A percentile compares a stretch with the other conserved stretches of the same genome.
These are phyloP conservation scores for Hermetia illucens DNA, from an alignment of 1,140 invertebrate species.

Conservation along the genomic window DNA sequence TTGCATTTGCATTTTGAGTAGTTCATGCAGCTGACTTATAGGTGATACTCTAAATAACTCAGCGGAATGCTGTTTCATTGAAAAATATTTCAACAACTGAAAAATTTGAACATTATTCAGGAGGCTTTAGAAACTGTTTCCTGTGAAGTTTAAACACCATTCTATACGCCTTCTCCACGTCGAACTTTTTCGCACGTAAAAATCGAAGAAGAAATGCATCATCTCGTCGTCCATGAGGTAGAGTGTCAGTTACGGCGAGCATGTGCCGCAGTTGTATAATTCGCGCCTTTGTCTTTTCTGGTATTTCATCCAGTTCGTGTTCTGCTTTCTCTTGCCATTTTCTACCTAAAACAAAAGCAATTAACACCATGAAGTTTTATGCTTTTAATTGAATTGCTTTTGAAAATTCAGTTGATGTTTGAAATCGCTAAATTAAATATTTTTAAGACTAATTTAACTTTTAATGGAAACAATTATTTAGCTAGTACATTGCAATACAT, in stretches of 20 bases:
- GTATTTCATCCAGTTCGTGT: background rate
- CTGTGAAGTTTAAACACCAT: conserved; percentile 22
- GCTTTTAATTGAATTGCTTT: no score
- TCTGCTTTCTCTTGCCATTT: conserved; percentile 1
- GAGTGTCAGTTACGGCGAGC: background rate
- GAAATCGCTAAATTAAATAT: no score
- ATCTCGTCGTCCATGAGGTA: conserved; percentile 16
- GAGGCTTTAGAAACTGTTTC: conserved; percentile 4
- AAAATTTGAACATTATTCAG: conserved; percentile 4
- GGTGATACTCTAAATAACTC: conserved; percentile 27
- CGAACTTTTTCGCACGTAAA: conserved; percentile 39
- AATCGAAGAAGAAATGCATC: conserved; percentile 40
- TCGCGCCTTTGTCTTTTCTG: background rate
- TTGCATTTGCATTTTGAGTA: conserved; percentile 30
- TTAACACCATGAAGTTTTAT: no score
- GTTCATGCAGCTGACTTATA: conserved; percentile 22
- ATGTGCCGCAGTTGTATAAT: background rate
- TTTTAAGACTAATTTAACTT: no score
- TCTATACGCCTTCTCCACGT: conserved; percentile 35
- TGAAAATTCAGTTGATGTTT: no score
- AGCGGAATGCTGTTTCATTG: conserved; percentile 30
- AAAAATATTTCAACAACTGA: conserved; percentile 31
- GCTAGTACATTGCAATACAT: no score
- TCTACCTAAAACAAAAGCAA: background rate
- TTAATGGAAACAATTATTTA: no score